These are phyloP conservation scores for Oreochromis spilurus DNA, from an alignment of 2,113 vertebrate genomes.

Conservation along the genomic window DNA sequence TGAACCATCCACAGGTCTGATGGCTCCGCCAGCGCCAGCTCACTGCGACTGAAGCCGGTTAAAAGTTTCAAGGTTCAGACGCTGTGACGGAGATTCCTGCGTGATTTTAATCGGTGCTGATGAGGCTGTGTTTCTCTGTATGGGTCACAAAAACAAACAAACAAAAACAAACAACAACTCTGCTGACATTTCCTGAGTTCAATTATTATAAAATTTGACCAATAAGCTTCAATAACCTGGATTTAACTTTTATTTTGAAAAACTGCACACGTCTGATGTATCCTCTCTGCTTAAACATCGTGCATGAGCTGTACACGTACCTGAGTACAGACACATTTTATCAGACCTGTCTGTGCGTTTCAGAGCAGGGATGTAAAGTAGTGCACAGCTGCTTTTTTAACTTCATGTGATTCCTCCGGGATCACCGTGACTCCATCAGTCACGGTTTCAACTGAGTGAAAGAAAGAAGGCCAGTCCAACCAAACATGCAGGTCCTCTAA, in stretches of 20 bases:
- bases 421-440: not conserved
- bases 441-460: not conserved
- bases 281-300: not conserved
- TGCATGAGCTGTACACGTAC: not conserved
- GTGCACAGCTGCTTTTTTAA: not conserved
- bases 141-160: not conserved
- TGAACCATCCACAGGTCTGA: not conserved
- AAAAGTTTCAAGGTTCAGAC: not conserved
- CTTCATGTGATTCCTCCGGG: not conserved
- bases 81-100: not conserved
- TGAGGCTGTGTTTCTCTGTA: not conserved
- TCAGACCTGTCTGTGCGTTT: too few species aligned
- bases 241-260: not conserved
- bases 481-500: not conserved
- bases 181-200: not conserved
- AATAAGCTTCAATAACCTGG: not conserved
- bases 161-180: not conserved
- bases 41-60: not conserved
- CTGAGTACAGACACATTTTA: not conserved
- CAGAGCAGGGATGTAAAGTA: fast-evolving
- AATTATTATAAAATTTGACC: not conserved
- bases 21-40: not conserved
- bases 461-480: not conserved
- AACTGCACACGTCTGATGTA: not conserved
- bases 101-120: not conserved